These are phyloP conservation scores for Danaus melanippus DNA, from an alignment of 1,140 invertebrate genomes.

Conservation along the genomic window DNA sequence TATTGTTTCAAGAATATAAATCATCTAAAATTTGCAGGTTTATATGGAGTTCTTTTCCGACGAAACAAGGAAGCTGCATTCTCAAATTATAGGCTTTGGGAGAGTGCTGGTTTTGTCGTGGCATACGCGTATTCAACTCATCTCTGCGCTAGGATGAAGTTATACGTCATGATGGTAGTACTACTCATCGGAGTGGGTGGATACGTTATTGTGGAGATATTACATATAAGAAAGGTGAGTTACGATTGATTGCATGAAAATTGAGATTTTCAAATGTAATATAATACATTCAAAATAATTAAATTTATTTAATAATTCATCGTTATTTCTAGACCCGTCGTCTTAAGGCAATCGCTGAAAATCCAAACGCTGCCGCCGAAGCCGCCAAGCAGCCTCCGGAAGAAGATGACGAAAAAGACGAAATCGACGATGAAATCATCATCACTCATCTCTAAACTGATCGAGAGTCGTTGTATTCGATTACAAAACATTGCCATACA, in stretches of 20 bases:
- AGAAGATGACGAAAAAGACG: slow-evolving; percentile 87
- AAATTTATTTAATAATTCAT: neutral
- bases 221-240: slow-evolving; percentile 82
- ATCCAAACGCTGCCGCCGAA: slow-evolving; percentile 75
- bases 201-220: slow-evolving; percentile 87
- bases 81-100: slow-evolving; percentile 96
- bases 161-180: slow-evolving; percentile 89
- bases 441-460: slow-evolving; percentile 82
- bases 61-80: slow-evolving; percentile 96
- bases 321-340: slow-evolving; percentile 47
- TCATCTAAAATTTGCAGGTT: slow-evolving; percentile 73
- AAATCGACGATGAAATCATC: slow-evolving; percentile 88
- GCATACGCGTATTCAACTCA: slow-evolving; percentile 92
- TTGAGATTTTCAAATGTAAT: no score
- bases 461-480: neutral
- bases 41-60: slow-evolving; percentile 93
- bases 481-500: slow-evolving; percentile 40
- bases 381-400: slow-evolving; percentile 72
- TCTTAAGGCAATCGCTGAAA: slow-evolving; percentile 79
- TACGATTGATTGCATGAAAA: neutral
- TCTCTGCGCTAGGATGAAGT: slow-evolving; percentile 90
- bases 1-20: no score
- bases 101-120: slow-evolving; percentile 92
- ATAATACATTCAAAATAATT: no score
- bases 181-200: slow-evolving; percentile 85